Base-by-base conservation (phyloP, 2,888 invertebrate species). In the Drosophila flavopinicola region DNA sequence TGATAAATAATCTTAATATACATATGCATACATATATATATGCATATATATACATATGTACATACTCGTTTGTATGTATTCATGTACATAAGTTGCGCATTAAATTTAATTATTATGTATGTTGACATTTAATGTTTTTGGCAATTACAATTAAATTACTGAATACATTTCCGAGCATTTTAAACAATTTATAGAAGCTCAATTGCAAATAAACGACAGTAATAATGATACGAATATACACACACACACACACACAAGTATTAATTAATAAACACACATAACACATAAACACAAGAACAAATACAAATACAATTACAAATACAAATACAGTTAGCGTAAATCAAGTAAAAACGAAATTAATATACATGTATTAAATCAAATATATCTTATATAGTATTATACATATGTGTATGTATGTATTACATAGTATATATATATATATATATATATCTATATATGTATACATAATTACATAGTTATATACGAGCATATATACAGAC, bases 351-450 rank as follows among this genome's bases (percentile, higher is more conserved):
- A 45, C 25, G 11, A 44, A 54, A 24, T 10, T 3, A 54, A 54
- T 37, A 69, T 41, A 69, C 35, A 54, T 71, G 69, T 71, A 74
- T 73, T 75, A 84, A 75, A 70, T 69, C 47, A 53, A 69, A 77
- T 54, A 75, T 65, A 75, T 51, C 44, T 48, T 45, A 66, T 42
- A 63, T 48, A 38, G 35, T 53, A 39, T 54, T 38, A 66, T 9
- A 42, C 23, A 37, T 27, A 32, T 37, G 66, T 52, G 48, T 54
- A 59, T 61, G 59, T 44, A 24, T 48, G 17, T 52, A 52, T 27
- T n/a, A 29, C 30, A 54, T 33, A 49, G n/a, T 11, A 52, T 27
- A 71, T 23, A 47, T 32, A 51, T 45, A 38, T 33, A 58, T 6
- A 48, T 15, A 33, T 17, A 44, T 42, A 39, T 48, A 47, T 60